These are phyloP conservation scores for Micronycteris hirsuta DNA, from an alignment of 2,113 vertebrate species.

Conservation along the genomic window DNA sequence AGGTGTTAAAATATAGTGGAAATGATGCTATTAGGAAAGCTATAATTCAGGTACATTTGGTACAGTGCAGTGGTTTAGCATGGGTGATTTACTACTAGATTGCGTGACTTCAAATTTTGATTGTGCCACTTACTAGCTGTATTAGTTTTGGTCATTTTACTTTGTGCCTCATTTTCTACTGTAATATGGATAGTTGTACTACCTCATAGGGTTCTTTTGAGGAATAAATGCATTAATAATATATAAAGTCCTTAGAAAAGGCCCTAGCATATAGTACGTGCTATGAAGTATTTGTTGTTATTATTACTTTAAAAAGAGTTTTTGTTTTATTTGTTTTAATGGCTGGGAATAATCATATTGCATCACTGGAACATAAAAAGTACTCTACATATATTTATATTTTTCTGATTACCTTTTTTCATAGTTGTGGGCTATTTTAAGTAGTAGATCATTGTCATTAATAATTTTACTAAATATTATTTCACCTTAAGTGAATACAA, in stretches of 20 bases:
- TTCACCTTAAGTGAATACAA: not conserved
- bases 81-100: not conserved
- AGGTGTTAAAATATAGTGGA: not conserved
- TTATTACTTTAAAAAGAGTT: constrained; percentile 4
- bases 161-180: not conserved
- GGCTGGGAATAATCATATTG: not conserved
- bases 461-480: not conserved
- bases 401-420: constrained; percentile 13
- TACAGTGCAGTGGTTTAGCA: not conserved
- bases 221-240: not conserved
- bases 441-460: not conserved
- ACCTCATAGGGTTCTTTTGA: not conserved
- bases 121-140: constrained; percentile 6
- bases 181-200: not conserved
- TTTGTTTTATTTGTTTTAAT: constrained; percentile 1
- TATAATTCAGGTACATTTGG: not conserved
- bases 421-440: constrained; percentile 2
- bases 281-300: not conserved
- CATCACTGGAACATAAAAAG: not conserved
- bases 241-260: not conserved
- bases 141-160: constrained; percentile 7
- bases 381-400: not conserved
- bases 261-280: not conserved
- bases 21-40: not conserved
- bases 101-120: not conserved